Percentiles rank a stretch among this genome's conserved stretches.
Conservation (phyloP, 2,888 invertebrate genomes). For the Gerris lacustris region DNA sequence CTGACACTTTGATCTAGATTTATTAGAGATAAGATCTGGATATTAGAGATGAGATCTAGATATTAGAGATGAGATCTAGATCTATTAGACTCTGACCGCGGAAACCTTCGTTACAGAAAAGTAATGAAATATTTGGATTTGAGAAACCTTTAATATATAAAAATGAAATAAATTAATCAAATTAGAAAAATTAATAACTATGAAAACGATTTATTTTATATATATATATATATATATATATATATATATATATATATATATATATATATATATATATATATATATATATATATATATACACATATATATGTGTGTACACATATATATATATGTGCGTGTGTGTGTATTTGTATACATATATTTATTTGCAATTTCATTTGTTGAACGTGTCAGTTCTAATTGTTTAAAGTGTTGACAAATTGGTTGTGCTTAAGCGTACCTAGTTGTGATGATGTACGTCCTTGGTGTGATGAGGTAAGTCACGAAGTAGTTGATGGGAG, state of each 20-base stretch:
- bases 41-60: no score
- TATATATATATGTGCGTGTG: not conserved
- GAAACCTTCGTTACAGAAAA: no score
- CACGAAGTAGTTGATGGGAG: no score
- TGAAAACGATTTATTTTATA: not conserved
- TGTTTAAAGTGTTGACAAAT: slow-evolving; percentile 2
- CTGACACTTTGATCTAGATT: no score
- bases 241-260: not conserved
- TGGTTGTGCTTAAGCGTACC: not conserved
- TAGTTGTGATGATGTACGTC: not conserved
- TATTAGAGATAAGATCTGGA: no score
- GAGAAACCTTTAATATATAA: no score
- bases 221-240: slow-evolving; percentile 6
- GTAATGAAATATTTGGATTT: no score
- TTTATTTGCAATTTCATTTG: not conserved
- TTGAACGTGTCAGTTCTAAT: slow-evolving; percentile 5
- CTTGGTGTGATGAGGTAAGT: not conserved
- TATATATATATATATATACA: slow-evolving; percentile 11
- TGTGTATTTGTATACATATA: not conserved
- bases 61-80: no score
- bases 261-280: not conserved
- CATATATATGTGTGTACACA: not conserved
- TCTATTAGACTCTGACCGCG: no score
- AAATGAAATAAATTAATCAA: no score
- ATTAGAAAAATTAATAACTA: no score